Conservation (phyloP, 2,888 invertebrate species). For the Sepioteuthis lessoniana region DNA sequence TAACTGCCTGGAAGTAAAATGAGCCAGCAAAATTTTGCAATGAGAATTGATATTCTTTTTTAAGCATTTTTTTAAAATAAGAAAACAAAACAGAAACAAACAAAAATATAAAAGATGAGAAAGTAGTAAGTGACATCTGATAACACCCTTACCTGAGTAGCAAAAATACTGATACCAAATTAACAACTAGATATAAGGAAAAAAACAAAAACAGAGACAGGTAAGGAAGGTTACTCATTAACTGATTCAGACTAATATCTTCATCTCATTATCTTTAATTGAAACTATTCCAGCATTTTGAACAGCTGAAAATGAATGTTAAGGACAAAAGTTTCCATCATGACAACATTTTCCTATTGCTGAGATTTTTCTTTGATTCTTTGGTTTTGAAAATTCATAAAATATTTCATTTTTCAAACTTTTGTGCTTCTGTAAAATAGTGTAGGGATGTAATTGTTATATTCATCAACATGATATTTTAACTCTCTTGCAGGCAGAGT, state of each 20-base stretch:
- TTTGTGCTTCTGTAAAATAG: too few relatives aligned
- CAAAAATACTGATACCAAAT: neutral
- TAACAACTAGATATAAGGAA: neutral
- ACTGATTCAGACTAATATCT: neutral
- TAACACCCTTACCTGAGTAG: neutral
- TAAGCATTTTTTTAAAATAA: neutral
- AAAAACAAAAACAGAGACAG: neutral
- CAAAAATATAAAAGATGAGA: neutral
- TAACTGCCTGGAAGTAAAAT: constrained; percentile 57
- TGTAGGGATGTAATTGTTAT: too few relatives aligned
- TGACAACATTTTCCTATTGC: too few relatives aligned
- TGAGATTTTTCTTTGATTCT: too few relatives aligned
- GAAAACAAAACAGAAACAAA: neutral
- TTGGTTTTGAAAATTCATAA: too few relatives aligned
- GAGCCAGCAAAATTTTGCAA: constrained; percentile 38
- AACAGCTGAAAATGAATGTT: neutral
- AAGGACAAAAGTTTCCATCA: neutral
- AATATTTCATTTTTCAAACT: too few relatives aligned
- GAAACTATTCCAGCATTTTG: neutral
- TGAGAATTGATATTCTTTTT: neutral
- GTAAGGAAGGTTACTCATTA: neutral
- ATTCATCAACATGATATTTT: too few relatives aligned
- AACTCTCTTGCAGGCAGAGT: too few relatives aligned
- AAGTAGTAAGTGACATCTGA: neutral
- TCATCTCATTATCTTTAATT: neutral